Conservation (phyloP, 92 coral and sea anemone genomes). For the Epizoanthus rinbou region DNA sequence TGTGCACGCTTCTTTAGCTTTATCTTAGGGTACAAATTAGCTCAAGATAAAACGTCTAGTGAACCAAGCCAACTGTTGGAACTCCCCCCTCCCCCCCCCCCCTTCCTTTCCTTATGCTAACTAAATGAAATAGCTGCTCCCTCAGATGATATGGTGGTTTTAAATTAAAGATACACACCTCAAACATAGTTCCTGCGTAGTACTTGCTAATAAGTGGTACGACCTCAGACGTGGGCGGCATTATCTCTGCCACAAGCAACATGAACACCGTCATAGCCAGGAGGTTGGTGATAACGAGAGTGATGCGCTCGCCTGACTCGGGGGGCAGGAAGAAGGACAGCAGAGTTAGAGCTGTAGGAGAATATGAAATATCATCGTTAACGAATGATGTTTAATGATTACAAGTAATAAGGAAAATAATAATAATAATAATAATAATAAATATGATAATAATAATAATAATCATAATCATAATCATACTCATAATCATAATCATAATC, state of each 20-base stretch:
- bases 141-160: too few species aligned
- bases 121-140: too few species aligned
- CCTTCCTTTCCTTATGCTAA: too few species aligned
- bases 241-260: constrained; percentile 76
- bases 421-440: too few species aligned
- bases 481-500: too few species aligned
- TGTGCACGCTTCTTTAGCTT: too few species aligned
- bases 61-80: too few species aligned
- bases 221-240: constrained; percentile 80
- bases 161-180: constrained; percentile 34
- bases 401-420: background rate
- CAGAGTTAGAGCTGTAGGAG: constrained; percentile 51
- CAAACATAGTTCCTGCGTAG: constrained; percentile 73
- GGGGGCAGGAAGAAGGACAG: constrained; percentile 72
- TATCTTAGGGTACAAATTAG: too few species aligned
- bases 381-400: too few species aligned
- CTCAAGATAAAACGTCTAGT: too few species aligned
- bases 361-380: background rate
- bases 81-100: too few species aligned
- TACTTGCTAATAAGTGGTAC: constrained; percentile 72
- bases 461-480: background rate
- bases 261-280: constrained; percentile 75
- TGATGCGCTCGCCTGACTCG: constrained; percentile 81
- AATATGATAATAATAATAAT: background rate
- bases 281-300: constrained; percentile 74